Conservation (phyloP, 37 sponge, comb jelly and placozoan genomes). For the Cliona cf. orientalis region DNA sequence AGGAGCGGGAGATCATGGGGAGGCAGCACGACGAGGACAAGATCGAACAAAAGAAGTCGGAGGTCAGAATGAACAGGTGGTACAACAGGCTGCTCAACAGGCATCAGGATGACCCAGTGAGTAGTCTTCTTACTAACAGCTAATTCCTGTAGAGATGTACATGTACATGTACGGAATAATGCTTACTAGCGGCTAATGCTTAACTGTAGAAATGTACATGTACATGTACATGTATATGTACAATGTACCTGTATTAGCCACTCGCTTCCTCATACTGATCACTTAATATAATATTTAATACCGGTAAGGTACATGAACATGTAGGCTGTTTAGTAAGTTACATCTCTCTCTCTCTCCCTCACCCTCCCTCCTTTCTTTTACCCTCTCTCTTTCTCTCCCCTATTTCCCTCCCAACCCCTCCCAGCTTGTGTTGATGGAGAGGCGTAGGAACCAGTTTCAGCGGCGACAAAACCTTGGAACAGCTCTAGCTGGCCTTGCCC, state of each 20-base stretch:
- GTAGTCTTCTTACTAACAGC: neutral
- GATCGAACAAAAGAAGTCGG: constrained; percentile 2
- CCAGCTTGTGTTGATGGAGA: constrained; percentile 2
- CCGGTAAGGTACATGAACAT: too few relatives aligned
- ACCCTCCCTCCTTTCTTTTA: too few relatives aligned
- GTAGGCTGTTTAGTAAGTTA: too few relatives aligned
- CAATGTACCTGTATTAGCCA: neutral
- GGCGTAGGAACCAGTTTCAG: neutral
- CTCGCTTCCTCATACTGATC: too few relatives aligned
- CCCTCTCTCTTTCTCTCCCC: too few relatives aligned
- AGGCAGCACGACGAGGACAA: constrained; percentile 22
- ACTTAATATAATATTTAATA: too few relatives aligned
- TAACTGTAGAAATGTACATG: too few relatives aligned
- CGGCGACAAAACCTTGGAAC: constrained; percentile 69
- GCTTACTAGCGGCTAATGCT: neutral
- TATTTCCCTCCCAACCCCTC: too few relatives aligned
- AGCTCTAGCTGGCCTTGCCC: constrained; percentile 80
- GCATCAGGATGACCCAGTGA: constrained; percentile 45
- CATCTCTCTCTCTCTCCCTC: too few relatives aligned
- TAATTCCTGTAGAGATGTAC: neutral
- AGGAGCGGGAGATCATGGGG: neutral
- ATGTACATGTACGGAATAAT: neutral
- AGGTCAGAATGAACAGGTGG: constrained; percentile 39
- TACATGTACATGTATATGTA: neutral
- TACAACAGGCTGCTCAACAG: constrained; percentile 47